These are phyloP conservation scores for Drosophila subpulchrella DNA, from an alignment of 1,140 invertebrate species.

Conservation along the genomic window DNA sequence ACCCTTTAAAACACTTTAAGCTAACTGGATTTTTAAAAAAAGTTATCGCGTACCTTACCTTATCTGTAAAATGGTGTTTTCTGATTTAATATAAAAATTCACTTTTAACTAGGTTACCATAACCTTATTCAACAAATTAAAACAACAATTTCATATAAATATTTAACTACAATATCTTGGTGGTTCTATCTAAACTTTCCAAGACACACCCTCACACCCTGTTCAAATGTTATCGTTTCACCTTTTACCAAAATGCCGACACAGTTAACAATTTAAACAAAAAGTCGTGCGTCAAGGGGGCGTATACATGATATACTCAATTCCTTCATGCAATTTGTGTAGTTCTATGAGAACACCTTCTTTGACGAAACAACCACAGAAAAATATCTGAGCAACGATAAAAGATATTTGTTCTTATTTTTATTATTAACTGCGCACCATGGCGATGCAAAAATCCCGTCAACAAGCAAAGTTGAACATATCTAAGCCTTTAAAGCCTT, in stretches of 20 bases:
- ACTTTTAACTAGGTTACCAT: too few species aligned
- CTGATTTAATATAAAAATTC: too few species aligned
- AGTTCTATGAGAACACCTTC: neutral
- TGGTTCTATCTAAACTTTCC: neutral
- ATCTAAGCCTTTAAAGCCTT: constrained; percentile 11
- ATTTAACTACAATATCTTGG: too few species aligned
- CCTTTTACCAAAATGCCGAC: neutral
- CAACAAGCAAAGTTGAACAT: neutral
- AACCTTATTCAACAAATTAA: too few species aligned
- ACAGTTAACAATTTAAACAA: constrained; percentile 25
- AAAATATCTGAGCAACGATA: neutral
- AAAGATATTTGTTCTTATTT: neutral
- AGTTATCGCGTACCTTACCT: too few species aligned
- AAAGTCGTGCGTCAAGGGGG: constrained; percentile 6
- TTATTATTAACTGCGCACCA: neutral
- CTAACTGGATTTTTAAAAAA: too few species aligned
- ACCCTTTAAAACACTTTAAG: too few species aligned
- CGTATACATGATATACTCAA: constrained; percentile 16
- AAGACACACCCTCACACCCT: neutral
- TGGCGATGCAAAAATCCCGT: neutral
- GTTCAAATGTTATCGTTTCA: too few species aligned
- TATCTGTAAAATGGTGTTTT: too few species aligned
- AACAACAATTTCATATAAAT: too few species aligned
- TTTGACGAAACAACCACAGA: neutral
- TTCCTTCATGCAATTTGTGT: neutral